Conservation (phyloP, 2,113 vertebrate species). For the Equus przewalskii region DNA sequence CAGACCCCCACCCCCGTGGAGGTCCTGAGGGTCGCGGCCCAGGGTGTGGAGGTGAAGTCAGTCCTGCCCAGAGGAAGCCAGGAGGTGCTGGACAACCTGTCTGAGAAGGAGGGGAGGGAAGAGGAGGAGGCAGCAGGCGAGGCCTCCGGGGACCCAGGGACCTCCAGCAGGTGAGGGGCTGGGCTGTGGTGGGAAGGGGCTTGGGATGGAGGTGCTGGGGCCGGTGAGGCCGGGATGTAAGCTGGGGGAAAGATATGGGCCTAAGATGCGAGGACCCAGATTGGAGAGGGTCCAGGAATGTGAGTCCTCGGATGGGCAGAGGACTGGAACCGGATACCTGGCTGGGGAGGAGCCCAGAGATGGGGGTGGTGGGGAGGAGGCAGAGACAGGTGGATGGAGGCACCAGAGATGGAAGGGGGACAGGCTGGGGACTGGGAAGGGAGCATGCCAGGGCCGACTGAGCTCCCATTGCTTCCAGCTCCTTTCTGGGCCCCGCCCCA, state of each 20-base stretch:
- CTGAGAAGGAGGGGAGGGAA: neutral
- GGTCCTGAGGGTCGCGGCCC: neutral
- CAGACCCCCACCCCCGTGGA: neutral
- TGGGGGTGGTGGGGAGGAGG: neutral
- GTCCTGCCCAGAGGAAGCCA: neutral
- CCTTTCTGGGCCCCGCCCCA: neutral
- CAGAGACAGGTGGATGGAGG: neutral
- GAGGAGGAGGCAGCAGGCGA: neutral
- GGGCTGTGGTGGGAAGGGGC: neutral
- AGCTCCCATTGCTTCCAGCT: neutral
- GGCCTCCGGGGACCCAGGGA: neutral
- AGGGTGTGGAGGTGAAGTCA: neutral
- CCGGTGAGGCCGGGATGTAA: neutral
- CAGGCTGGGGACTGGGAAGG: too few species aligned
- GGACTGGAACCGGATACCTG: neutral
- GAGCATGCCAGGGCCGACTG: fast-evolving
- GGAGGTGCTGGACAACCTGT: neutral
- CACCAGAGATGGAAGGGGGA: too few species aligned
- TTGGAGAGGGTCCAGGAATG: neutral
- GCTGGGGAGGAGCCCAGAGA: neutral
- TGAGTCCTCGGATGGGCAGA: neutral
- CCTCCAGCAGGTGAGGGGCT: slow-evolving; percentile 62
- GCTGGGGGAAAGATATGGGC: neutral
- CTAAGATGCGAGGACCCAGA: neutral
- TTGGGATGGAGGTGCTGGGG: neutral